Evolutionary conservation across 2,113 vertebrate genomes (phyloP).

Genomic region (Penelope pileata): DNA sequence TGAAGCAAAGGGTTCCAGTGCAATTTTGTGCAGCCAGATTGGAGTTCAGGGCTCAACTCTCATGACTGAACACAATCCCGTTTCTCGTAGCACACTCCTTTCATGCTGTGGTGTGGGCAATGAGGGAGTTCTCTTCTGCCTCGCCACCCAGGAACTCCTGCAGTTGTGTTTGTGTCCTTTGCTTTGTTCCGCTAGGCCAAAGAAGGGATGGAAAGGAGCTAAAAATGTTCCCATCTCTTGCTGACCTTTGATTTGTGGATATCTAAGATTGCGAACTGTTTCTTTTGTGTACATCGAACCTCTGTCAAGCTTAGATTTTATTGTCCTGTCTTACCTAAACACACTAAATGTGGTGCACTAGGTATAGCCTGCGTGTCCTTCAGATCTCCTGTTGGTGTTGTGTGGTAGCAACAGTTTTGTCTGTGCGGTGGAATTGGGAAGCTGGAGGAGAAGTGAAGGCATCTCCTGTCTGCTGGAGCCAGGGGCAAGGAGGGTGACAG

Average conservation of each 20-base stretch:
- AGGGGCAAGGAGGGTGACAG: not conserved
- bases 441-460: not conserved
- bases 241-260: not conserved
- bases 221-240: not conserved
- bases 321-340: not conserved
- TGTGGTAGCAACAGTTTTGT: not conserved
- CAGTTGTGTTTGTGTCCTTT: not conserved
- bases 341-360: rapidly evolving
- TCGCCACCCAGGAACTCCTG: not conserved
- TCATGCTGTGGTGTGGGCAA: not conserved
- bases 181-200: not conserved
- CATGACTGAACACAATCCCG: rapidly evolving
- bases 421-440: not conserved
- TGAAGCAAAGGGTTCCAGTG: not conserved
- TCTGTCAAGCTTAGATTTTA: not conserved
- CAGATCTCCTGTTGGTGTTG: not conserved
- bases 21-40: not conserved
- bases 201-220: not conserved
- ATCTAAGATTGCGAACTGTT: rapidly evolving
- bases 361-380: not conserved
- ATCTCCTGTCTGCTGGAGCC: not conserved
- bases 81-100: not conserved
- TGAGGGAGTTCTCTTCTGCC: not conserved
- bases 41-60: not conserved
- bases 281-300: not conserved